These are phyloP conservation scores for Lasioglossum villosulum DNA, from an alignment of 2,888 invertebrate species.

Conservation along the genomic window DNA sequence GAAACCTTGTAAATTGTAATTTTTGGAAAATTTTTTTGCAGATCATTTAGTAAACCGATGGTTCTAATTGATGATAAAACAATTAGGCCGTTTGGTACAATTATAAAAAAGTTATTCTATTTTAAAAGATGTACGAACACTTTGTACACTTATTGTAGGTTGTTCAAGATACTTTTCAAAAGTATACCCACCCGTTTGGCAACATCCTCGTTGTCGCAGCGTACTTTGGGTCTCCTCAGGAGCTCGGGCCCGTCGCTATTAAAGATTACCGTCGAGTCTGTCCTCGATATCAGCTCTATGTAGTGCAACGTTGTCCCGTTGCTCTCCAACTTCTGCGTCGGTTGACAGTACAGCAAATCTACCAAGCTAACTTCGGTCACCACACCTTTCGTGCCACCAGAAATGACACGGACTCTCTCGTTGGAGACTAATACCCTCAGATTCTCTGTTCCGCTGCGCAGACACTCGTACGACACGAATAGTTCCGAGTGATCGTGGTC, in stretches of 20 bases:
- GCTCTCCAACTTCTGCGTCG: slow-evolving; percentile 85
- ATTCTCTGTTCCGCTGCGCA: slow-evolving; percentile 91
- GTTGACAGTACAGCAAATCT: slow-evolving; percentile 89
- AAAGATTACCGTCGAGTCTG: slow-evolving; percentile 79
- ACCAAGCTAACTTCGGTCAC: slow-evolving; percentile 82
- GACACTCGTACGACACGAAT: slow-evolving; percentile 93
- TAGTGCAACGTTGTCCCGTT: slow-evolving; percentile 86
- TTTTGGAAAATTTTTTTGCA: no score
- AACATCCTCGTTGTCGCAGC: slow-evolving; percentile 90
- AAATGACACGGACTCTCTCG: slow-evolving; percentile 88
- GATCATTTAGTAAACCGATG: no score
- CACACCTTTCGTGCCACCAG: slow-evolving; percentile 83
- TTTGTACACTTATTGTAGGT: no score
- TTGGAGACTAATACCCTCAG: slow-evolving; percentile 92
- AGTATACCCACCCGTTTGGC: slow-evolving; percentile 87
- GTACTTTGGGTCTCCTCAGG: slow-evolving; percentile 90
- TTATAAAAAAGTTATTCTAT: no score
- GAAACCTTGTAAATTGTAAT: no score
- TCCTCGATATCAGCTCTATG: slow-evolving; percentile 88
- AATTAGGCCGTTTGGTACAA: no score
- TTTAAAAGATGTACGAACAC: no score
- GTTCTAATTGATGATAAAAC: no score
- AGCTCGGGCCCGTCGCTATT: slow-evolving; percentile 85
- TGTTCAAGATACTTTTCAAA: not conserved
- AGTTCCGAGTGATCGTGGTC: slow-evolving; percentile 90